A percentile compares a stretch with the other conserved stretches of the same genome.
These are phyloP conservation scores for Agriopis aurantiaria DNA, from an alignment of 2,888 invertebrate species.

Conservation along the genomic window DNA sequence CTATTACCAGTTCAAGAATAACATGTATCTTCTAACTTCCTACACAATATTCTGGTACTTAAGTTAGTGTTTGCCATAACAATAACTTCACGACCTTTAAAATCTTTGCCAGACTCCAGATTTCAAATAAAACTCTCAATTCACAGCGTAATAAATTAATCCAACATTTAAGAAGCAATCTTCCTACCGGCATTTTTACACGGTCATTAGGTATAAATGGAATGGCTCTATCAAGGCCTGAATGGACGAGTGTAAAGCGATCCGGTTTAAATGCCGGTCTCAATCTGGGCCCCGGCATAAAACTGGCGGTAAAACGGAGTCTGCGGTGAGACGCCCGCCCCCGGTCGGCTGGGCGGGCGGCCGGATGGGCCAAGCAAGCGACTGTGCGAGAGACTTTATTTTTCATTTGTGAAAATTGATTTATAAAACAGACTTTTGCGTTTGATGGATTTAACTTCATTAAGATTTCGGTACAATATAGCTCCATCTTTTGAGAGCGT, in stretches of 20 bases:
- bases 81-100: not conserved
- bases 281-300: slow-evolving; percentile 79
- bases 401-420: slow-evolving; percentile 15
- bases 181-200: slow-evolving; percentile 66
- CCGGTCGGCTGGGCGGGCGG: slow-evolving; percentile 12
- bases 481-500: not conserved
- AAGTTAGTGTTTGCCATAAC: not conserved
- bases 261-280: slow-evolving; percentile 71
- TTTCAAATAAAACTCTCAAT: slow-evolving; percentile 29
- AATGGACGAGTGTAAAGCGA: slow-evolving; percentile 76
- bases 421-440: not conserved
- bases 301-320: slow-evolving; percentile 72
- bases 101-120: slow-evolving; percentile 4
- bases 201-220: slow-evolving; percentile 78
- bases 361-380: slow-evolving; percentile 22
- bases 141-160: slow-evolving; percentile 43
- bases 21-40: not conserved
- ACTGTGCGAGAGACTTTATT: slow-evolving; percentile 7
- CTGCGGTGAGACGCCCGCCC: slow-evolving; percentile 53
- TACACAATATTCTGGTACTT: not conserved
- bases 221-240: slow-evolving; percentile 74
- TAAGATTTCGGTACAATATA: not conserved
- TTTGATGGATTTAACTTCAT: not conserved
- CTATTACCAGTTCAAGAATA: not conserved
- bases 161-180: slow-evolving; percentile 39